Percentiles rank a stretch among this genome's conserved stretches.
phyloP scores from a whole-genome alignment of 1,140 invertebrate species.

The Panulirus ornatus region DNA sequence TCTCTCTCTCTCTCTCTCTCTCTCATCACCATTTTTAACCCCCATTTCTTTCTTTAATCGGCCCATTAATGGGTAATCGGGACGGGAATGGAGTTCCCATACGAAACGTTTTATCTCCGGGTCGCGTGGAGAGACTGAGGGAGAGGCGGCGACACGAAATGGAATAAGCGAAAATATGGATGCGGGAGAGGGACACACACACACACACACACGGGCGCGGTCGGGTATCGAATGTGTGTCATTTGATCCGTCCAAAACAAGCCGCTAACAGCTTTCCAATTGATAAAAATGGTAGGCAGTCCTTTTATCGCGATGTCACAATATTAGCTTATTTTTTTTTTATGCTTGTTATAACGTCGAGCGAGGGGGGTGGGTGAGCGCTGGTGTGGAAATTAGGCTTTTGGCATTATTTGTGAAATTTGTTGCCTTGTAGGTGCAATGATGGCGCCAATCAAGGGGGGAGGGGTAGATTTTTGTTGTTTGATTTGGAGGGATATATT shows the following conservation, averaged over 20 bases:
- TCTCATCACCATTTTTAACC: not conserved
- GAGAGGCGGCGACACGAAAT: not conserved
- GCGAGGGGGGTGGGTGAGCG: not conserved
- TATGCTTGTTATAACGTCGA: not conserved
- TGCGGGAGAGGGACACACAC: not conserved
- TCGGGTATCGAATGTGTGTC: conserved; percentile 31
- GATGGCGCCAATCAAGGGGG: too few relatives aligned
- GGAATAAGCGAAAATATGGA: not conserved
- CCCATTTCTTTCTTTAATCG: not conserved
- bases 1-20: not conserved
- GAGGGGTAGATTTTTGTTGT: not conserved
- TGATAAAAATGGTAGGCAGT: conserved; percentile 54
- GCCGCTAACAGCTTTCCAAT: conserved; percentile 50
- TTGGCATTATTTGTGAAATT: not conserved
- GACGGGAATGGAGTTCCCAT: too few relatives aligned
- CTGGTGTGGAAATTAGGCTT: not conserved
- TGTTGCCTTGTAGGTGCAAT: too few relatives aligned
- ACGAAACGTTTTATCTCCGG: not conserved
- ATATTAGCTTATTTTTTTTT: conserved; percentile 57
- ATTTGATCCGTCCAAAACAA: conserved; percentile 51
- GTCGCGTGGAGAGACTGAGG: not conserved
- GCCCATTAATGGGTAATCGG: too few relatives aligned
- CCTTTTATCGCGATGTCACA: conserved; percentile 37
- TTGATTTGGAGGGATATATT: too few relatives aligned
- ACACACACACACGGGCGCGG: too few relatives aligned